phyloP scores from a whole-genome alignment of 2,113 vertebrate species.

The Petaurus breviceps region DNA sequence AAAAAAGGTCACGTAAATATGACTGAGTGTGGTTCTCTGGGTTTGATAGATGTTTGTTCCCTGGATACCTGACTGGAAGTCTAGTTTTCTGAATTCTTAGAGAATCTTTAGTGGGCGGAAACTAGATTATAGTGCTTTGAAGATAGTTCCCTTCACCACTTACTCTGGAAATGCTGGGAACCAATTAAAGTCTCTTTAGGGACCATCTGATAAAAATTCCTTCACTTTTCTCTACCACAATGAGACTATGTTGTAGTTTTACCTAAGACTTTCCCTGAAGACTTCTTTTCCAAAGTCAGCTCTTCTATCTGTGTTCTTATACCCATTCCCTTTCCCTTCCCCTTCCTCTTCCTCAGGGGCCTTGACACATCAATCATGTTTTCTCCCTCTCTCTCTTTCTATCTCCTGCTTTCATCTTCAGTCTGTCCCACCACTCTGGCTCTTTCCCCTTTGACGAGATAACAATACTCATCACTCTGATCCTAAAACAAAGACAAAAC shows the following conservation, averaged over 20 bases:
- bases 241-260: not conserved
- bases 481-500: not conserved
- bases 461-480: not conserved
- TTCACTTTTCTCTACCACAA: not conserved
- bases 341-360: not conserved
- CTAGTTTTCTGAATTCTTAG: not conserved
- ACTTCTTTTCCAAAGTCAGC: not conserved
- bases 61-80: not conserved
- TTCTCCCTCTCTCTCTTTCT: not conserved
- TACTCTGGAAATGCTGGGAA: not conserved
- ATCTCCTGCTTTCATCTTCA: not conserved
- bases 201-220: not conserved
- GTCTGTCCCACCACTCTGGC: not conserved
- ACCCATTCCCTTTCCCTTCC: not conserved
- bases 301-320: not conserved
- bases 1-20: not conserved
- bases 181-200: not conserved
- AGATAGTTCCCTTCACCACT: not conserved
- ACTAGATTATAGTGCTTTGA: not conserved
- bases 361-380: not conserved
- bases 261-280: not conserved
- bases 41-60: not conserved
- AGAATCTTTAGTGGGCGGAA: not conserved
- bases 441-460: not conserved
- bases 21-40: not conserved